Conservation (phyloP, 2,113 vertebrate genomes). For the Cebus imitator region DNA sequence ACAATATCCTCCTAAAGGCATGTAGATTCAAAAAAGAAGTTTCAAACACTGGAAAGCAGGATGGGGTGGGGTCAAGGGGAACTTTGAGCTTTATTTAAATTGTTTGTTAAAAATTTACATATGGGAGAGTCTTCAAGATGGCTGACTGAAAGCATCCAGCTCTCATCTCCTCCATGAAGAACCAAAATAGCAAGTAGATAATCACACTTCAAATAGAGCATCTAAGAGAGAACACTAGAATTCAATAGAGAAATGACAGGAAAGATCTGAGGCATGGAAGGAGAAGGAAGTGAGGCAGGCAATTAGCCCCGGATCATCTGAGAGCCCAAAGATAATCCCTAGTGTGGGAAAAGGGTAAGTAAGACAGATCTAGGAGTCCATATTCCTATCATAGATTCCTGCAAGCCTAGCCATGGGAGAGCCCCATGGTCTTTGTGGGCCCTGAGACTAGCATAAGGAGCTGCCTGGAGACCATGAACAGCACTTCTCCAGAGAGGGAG, state of each 20-base stretch:
- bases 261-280: neutral
- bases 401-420: neutral
- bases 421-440: neutral
- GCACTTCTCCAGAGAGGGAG: neutral
- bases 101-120: neutral
- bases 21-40: neutral
- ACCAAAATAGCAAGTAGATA: neutral
- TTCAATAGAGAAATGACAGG: neutral
- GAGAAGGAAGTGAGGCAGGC: neutral
- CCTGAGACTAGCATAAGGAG: neutral
- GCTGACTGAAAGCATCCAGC: neutral
- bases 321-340: neutral
- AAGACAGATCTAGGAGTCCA: neutral
- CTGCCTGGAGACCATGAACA: neutral
- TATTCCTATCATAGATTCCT: neutral
- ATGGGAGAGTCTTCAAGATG: neutral
- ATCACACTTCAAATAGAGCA: neutral
- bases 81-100: neutral
- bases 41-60: neutral
- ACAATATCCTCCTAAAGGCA: neutral
- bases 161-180: neutral
- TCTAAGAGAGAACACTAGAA: neutral
- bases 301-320: neutral
- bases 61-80: neutral
- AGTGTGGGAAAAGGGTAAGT: neutral